phyloP scores from a whole-genome alignment of 1,140 invertebrate genomes.

The Apis florea region DNA sequence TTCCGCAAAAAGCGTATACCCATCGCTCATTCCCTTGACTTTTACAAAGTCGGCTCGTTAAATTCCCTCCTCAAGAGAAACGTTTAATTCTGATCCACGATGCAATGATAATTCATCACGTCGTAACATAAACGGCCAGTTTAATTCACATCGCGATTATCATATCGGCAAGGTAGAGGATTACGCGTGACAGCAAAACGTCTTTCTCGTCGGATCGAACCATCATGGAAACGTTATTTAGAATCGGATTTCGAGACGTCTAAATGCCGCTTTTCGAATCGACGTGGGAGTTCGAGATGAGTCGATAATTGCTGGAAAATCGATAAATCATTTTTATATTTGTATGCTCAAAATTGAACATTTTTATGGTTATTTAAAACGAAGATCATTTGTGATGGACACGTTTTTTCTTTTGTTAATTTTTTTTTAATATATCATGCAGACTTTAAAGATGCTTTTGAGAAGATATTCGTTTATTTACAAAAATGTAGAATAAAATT shows the following conservation, averaged over 20 bases:
- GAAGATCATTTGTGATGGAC: too few relatives aligned
- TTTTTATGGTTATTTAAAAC: too few relatives aligned
- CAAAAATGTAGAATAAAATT: too few relatives aligned
- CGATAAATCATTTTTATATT: not conserved
- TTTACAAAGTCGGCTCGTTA: not conserved
- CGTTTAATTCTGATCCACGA: not conserved
- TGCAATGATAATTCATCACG: not conserved
- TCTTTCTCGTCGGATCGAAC: constrained; percentile 20
- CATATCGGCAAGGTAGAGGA: constrained; percentile 20
- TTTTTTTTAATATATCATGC: too few relatives aligned
- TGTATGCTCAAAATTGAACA: too few relatives aligned
- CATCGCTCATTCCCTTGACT: not conserved
- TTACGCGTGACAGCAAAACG: constrained; percentile 25
- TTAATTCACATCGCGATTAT: constrained; percentile 23
- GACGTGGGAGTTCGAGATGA: not conserved
- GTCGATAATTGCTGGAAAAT: not conserved
- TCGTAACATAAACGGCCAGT: constrained; percentile 1
- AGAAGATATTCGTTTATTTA: too few relatives aligned
- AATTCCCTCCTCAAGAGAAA: not conserved
- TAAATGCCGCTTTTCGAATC: not conserved
- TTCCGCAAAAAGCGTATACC: not conserved
- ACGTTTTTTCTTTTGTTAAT: too few relatives aligned
- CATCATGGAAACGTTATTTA: constrained; percentile 2
- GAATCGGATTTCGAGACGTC: constrained; percentile 33
- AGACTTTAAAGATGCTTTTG: too few relatives aligned